These are phyloP conservation scores for Eristalis arbustorum DNA, from an alignment of 2,888 invertebrate species.

Conservation along the genomic window DNA sequence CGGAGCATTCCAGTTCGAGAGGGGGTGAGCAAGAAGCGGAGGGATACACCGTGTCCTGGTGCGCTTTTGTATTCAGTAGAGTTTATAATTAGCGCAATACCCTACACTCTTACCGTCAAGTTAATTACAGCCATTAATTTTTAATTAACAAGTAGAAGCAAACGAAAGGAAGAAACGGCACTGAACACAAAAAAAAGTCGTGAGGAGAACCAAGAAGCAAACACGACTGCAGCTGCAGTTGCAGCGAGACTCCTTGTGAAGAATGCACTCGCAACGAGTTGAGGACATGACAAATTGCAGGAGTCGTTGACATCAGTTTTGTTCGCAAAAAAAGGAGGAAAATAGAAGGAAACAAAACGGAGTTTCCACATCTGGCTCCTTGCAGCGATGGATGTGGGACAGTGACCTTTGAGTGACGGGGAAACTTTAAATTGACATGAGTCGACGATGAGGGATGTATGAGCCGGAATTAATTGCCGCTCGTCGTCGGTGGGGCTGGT, in stretches of 20 bases:
- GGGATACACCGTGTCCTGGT: background rate
- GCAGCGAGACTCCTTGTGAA: constrained; percentile 11
- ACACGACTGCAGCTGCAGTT: background rate
- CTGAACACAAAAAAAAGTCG: background rate
- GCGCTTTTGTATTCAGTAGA: constrained; percentile 23
- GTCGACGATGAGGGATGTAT: background rate
- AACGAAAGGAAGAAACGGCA: constrained; percentile 17
- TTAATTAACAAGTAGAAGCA: constrained; percentile 58
- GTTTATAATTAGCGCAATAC: constrained; percentile 51
- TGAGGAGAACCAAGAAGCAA: background rate
- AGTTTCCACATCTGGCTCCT: constrained; percentile 40
- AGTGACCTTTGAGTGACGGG: constrained; percentile 38
- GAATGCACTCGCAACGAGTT: constrained; percentile 39
- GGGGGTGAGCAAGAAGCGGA: background rate
- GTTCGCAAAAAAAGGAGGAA: background rate
- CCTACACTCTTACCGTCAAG: constrained; percentile 41
- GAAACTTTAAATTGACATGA: constrained; percentile 28
- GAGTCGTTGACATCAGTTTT: constrained; percentile 51
- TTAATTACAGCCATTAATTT: constrained; percentile 65
- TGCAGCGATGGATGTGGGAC: constrained; percentile 36
- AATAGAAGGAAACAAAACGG: background rate
- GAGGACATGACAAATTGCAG: constrained; percentile 47
- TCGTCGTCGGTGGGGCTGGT: background rate
- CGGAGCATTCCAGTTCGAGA: constrained; percentile 10
- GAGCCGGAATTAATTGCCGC: background rate